Percentiles rank a stretch among this genome's conserved stretches.
Conservation (phyloP, 1,140 invertebrate genomes). For the Akabosia matsudoensis region DNA sequence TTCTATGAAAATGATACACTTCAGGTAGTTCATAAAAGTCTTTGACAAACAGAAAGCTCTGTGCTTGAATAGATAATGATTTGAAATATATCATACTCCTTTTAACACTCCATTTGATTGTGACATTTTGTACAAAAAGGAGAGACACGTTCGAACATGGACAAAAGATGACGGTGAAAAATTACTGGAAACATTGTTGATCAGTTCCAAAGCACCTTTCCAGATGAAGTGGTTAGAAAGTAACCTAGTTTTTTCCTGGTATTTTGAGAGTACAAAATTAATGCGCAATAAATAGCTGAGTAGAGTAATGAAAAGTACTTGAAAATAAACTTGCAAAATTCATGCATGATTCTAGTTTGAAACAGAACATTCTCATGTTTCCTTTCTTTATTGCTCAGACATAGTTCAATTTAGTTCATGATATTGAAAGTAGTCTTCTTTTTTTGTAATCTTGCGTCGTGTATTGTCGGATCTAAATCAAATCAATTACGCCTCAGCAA, state of each 20-base stretch:
- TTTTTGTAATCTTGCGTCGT: constrained; percentile 45
- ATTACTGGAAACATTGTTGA: too few relatives aligned
- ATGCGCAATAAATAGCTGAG: too few relatives aligned
- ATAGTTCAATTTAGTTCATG: constrained; percentile 43
- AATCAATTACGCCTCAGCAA: constrained; percentile 47
- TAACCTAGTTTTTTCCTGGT: too few relatives aligned
- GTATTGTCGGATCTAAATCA: constrained; percentile 48
- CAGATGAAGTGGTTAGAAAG: too few relatives aligned
- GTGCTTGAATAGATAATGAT: not conserved
- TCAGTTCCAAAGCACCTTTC: too few relatives aligned
- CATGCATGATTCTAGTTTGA: too few relatives aligned
- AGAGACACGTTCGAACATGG: not conserved
- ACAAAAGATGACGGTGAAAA: not conserved
- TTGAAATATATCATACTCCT: not conserved
- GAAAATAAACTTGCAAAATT: too few relatives aligned
- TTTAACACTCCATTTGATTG: constrained; percentile 15
- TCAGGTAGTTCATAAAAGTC: constrained; percentile 10
- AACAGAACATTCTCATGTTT: constrained; percentile 30
- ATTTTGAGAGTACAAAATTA: too few relatives aligned
- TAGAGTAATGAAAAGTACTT: too few relatives aligned
- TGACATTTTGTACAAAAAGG: constrained; percentile 18
- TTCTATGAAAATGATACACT: not conserved
- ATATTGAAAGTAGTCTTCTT: constrained; percentile 42
- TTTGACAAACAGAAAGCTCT: too few relatives aligned
- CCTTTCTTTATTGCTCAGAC: constrained; percentile 40